Evolutionary conservation across 2,113 vertebrate species (phyloP).

Genomic region (Serilophus lunatus): DNA sequence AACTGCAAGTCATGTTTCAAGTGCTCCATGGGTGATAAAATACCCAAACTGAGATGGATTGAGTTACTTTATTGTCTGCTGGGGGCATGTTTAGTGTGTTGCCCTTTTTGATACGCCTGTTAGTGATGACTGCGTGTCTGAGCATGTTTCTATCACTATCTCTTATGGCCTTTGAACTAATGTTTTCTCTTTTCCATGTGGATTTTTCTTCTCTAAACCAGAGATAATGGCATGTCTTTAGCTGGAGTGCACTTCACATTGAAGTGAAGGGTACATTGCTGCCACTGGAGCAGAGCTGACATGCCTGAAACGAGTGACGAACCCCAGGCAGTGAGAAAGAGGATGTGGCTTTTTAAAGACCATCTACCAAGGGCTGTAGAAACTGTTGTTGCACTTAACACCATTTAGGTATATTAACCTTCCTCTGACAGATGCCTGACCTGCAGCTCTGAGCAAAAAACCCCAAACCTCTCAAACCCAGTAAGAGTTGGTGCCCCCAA

Average conservation of each 20-base stretch:
- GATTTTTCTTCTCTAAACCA: neutral
- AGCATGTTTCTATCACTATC: neutral
- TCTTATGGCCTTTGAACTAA: neutral
- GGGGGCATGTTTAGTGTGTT: fast-evolving
- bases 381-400: neutral
- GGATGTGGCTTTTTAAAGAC: neutral
- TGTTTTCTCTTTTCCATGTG: neutral
- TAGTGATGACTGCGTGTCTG: neutral
- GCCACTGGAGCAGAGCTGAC: neutral
- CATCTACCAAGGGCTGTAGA: neutral
- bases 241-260: neutral
- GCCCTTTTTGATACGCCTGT: fast-evolving
- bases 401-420: neutral
- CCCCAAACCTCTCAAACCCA: neutral
- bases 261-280: neutral
- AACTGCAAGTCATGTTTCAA: neutral
- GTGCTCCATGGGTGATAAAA: neutral
- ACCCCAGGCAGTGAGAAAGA: neutral
- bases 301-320: neutral
- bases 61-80: neutral
- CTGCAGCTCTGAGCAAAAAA: neutral
- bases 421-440: neutral
- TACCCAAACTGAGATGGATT: neutral
- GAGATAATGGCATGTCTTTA: neutral
- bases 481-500: fast-evolving